A percentile compares a stretch with the other conserved stretches of the same genome.
Conservation (phyloP, 2,797 vertebrate genomes). For the Muscicapa striata region DNA sequence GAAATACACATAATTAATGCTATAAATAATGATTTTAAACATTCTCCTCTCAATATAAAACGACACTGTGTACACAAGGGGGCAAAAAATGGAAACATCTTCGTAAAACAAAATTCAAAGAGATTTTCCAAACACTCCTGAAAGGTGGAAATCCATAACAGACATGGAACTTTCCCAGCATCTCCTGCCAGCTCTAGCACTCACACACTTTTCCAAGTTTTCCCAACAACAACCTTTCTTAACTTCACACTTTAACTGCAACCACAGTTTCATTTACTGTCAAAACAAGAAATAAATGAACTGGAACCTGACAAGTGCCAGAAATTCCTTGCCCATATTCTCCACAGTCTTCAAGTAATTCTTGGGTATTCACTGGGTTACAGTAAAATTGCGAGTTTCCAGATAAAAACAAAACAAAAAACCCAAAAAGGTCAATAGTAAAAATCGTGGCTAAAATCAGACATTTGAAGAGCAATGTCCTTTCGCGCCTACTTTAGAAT, state of each 20-base stretch:
- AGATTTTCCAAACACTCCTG: background rate
- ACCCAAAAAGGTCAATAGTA: rapidly evolving
- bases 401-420: background rate
- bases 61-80: rapidly evolving
- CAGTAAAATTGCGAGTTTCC: background rate
- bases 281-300: background rate
- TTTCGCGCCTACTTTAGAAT: background rate
- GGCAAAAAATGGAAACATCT: background rate
- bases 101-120: background rate
- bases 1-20: background rate
- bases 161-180: background rate
- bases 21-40: background rate
- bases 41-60: background rate
- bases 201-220: background rate
- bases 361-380: background rate
- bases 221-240: background rate
- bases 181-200: background rate
- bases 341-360: background rate
- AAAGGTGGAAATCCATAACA: background rate
- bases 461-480: background rate
- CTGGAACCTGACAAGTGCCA: background rate
- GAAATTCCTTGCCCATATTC: background rate
- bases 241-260: background rate
- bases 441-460: background rate
- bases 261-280: background rate